Evolutionary conservation across 2,797 vertebrate species (phyloP).

Genomic region (Zalophus californianus): DNA sequence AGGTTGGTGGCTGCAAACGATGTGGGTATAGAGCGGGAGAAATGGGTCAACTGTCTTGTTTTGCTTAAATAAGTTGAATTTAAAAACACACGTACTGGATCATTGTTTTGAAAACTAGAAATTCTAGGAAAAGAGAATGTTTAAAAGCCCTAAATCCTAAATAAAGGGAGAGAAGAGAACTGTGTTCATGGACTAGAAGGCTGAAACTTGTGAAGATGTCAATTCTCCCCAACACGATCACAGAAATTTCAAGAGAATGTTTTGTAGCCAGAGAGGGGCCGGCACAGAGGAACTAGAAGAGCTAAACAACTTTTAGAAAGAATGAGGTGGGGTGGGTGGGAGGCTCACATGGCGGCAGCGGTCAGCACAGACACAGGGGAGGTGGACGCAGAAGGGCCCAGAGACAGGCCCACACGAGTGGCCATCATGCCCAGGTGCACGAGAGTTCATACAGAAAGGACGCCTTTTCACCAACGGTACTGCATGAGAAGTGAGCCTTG

Average conservation of each 20-base stretch:
- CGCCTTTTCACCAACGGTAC: background rate
- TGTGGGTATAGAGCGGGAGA: background rate
- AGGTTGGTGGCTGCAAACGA: background rate
- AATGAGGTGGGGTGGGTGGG: too few species aligned
- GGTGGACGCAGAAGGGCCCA: accelerated
- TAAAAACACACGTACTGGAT: background rate
- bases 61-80: background rate
- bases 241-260: background rate
- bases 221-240: background rate
- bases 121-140: background rate
- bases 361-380: accelerated
- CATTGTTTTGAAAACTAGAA: background rate
- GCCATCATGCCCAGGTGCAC: accelerated
- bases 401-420: accelerated
- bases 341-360: accelerated
- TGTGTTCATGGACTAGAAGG: background rate
- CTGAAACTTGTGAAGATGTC: background rate
- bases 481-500: background rate
- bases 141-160: background rate
- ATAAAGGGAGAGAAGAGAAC: background rate
- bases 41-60: background rate
- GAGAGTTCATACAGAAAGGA: background rate
- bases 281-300: background rate
- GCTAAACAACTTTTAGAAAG: too few species aligned
- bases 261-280: background rate